These are phyloP conservation scores for Ptycholaimellus sp. DNA, from an alignment of 2,888 invertebrate genomes.

Conservation along the genomic window DNA sequence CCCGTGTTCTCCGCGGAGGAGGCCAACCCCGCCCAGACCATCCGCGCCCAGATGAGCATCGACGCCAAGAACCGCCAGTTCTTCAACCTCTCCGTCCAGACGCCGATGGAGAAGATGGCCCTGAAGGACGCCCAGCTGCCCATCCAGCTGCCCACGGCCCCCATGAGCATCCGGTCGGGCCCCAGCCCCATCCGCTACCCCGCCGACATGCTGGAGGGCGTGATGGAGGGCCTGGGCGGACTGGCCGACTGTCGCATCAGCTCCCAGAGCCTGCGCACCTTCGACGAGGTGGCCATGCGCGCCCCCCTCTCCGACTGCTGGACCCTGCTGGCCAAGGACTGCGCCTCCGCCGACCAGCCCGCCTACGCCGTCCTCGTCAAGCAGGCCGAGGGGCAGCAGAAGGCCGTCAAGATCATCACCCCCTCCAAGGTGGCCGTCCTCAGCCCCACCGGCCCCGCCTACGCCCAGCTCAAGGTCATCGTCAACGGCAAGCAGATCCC, in stretches of 20 bases:
- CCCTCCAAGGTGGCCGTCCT: not conserved
- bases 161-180: slow-evolving; percentile 4
- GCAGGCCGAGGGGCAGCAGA: slow-evolving; percentile 10
- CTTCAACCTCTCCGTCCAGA: slow-evolving; percentile 15
- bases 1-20: slow-evolving; percentile 1
- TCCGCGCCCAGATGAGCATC: slow-evolving; percentile 8
- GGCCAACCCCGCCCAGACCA: slow-evolving; percentile 2
- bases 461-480: not conserved
- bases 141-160: slow-evolving; percentile 7
- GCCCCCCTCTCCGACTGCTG: slow-evolving; percentile 23
- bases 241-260: slow-evolving; percentile 8
- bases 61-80: slow-evolving; percentile 15
- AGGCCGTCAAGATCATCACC: slow-evolving; percentile 1
- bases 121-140: slow-evolving; percentile 7
- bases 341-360: slow-evolving; percentile 14
- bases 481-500: not conserved
- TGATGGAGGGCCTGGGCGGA: slow-evolving; percentile 3
- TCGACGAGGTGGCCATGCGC: slow-evolving; percentile 18
- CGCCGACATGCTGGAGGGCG: slow-evolving; percentile 5
- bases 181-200: slow-evolving; percentile 7
- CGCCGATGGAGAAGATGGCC: slow-evolving; percentile 9
- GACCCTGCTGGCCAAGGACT: slow-evolving; percentile 28
- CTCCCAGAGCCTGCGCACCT: slow-evolving; percentile 14
- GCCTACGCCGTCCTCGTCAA: slow-evolving; percentile 19
- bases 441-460: not conserved